Percentiles rank a stretch among this genome's conserved stretches.
phyloP scores from a whole-genome alignment of 2,797 vertebrate species.

The Cynodonichthys magdalenae region DNA sequence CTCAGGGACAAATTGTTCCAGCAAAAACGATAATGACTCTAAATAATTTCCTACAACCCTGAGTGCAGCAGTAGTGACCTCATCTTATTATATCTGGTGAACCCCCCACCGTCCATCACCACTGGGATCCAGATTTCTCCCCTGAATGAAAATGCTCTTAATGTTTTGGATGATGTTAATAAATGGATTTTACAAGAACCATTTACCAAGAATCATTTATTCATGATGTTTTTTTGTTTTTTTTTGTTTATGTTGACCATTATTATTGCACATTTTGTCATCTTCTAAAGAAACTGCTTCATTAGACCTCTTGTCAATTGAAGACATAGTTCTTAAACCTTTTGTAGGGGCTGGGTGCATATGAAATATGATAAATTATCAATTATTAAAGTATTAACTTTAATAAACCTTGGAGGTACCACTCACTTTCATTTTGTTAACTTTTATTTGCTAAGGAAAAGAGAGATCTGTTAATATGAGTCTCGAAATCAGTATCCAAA shows the following conservation, averaged over 20 bases:
- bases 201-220: background rate
- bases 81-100: conserved; percentile 35
- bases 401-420: too few relatives aligned
- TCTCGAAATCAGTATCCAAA: too few relatives aligned
- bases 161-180: background rate
- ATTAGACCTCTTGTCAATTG: too few relatives aligned
- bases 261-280: background rate
- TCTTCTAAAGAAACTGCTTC: background rate
- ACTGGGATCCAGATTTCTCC: conserved; percentile 28
- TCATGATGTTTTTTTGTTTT: background rate
- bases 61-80: conserved; percentile 41
- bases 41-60: conserved; percentile 37
- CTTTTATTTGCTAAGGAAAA: too few relatives aligned
- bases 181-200: conserved; percentile 6
- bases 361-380: too few relatives aligned
- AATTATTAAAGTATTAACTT: too few relatives aligned
- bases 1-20: conserved; percentile 19
- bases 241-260: background rate
- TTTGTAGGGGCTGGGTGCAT: too few relatives aligned
- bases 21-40: conserved; percentile 32
- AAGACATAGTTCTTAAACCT: too few relatives aligned
- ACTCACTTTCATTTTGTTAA: too few relatives aligned
- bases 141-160: background rate
- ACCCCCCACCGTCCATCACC: conserved; percentile 7
- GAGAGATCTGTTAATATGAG: too few relatives aligned